phyloP scores from a whole-genome alignment of 1,140 invertebrate species.

The Vollenhovia emeryi region DNA sequence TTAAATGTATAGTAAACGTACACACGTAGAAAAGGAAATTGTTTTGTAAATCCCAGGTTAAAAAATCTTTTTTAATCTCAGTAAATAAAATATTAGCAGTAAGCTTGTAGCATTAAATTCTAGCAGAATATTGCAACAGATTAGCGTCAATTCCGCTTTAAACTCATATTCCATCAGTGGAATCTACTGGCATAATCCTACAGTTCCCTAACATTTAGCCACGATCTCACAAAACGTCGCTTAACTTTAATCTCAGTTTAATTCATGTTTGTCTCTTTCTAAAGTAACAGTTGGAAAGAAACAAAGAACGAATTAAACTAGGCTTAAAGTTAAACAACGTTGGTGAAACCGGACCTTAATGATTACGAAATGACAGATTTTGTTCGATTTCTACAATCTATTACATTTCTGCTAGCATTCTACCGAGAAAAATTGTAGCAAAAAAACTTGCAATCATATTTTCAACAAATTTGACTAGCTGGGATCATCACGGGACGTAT shows the following conservation, averaged over 20 bases:
- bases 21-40: background rate
- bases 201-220: background rate
- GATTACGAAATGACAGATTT: background rate
- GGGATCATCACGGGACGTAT: background rate
- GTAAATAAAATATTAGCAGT: background rate
- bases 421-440: background rate
- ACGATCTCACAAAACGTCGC: too few relatives aligned
- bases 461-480: background rate
- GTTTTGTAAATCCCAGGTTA: too few relatives aligned
- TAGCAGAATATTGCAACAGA: background rate
- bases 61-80: background rate
- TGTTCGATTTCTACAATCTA: background rate
- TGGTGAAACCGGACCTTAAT: too few relatives aligned
- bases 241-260: too few relatives aligned
- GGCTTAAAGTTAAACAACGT: too few relatives aligned
- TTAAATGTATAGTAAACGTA: background rate
- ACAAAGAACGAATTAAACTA: too few relatives aligned
- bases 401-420: background rate
- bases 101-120: background rate
- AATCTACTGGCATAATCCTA: background rate
- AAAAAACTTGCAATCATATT: background rate
- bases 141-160: background rate
- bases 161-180: background rate
- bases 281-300: too few relatives aligned
- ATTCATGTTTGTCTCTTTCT: too few relatives aligned